Conservation (phyloP, 2,888 invertebrate genomes). For the Limenitis camilla region DNA sequence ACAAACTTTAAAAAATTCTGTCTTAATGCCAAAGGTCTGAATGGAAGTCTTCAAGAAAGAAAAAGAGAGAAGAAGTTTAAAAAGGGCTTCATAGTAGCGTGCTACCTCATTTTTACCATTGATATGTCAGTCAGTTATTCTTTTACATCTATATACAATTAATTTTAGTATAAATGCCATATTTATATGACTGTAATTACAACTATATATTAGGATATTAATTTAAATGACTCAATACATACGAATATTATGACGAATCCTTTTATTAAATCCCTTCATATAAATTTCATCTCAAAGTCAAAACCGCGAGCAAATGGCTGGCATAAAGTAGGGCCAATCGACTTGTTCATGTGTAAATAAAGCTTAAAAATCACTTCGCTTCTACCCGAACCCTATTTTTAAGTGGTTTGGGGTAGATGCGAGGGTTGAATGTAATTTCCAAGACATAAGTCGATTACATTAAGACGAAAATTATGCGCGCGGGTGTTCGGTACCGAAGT, state of each 20-base stretch:
- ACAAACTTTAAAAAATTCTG: too few relatives aligned
- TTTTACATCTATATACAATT: too few relatives aligned
- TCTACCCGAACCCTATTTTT: conserved; percentile 35
- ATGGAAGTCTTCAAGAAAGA: too few relatives aligned
- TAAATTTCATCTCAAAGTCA: neutral
- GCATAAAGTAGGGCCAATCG: conserved; percentile 12
- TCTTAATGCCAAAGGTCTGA: too few relatives aligned
- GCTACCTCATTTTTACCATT: too few relatives aligned
- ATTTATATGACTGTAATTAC: too few relatives aligned
- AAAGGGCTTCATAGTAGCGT: too few relatives aligned
- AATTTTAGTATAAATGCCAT: too few relatives aligned
- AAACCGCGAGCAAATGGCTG: conserved; percentile 4
- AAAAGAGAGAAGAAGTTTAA: too few relatives aligned
- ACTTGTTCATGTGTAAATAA: conserved; percentile 42
- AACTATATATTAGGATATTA: too few relatives aligned
- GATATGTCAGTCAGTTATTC: too few relatives aligned
- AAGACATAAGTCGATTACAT: conserved; percentile 15
- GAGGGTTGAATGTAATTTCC: conserved; percentile 28
- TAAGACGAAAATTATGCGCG: neutral
- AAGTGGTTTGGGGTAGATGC: conserved; percentile 38
- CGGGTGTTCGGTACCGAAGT: neutral
- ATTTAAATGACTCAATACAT: neutral
- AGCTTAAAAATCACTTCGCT: conserved; percentile 56
- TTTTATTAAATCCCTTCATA: neutral
- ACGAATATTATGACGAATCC: neutral